A percentile compares a stretch with the other conserved stretches of the same genome.
Conservation (phyloP, 2,797 vertebrate species). For the Lutjanus argentimaculatus region DNA sequence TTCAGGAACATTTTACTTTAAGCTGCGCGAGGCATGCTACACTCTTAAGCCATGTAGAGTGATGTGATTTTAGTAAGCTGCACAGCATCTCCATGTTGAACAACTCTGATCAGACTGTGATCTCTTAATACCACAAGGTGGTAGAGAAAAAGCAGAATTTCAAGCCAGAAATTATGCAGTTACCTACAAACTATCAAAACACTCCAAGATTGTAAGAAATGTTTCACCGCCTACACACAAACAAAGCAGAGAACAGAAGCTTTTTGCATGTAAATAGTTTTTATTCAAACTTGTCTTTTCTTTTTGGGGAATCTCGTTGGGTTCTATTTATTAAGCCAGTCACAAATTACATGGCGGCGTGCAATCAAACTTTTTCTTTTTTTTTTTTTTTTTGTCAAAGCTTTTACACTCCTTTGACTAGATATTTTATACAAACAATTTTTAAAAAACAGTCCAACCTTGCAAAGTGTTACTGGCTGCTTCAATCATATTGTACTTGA, state of each 20-base stretch:
- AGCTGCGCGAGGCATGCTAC: not conserved
- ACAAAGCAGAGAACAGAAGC: not conserved
- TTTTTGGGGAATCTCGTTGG: not conserved
- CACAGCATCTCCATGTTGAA: slow-evolving; percentile 6
- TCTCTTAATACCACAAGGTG: not conserved
- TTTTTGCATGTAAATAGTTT: not conserved
- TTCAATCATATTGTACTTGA: not conserved
- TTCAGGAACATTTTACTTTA: not conserved
- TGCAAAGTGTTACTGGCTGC: not conserved
- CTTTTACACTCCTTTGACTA: not conserved
- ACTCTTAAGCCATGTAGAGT: slow-evolving; percentile 1
- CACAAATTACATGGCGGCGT: not conserved
- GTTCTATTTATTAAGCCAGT: too few relatives aligned
- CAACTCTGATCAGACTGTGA: slow-evolving; percentile 9
- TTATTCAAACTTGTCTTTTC: not conserved
- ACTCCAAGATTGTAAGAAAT: not conserved
- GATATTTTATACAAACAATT: not conserved
- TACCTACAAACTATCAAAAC: not conserved
- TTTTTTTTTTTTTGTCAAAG: not conserved
- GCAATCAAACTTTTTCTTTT: not conserved
- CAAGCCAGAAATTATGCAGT: not conserved
- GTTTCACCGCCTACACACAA: not conserved
- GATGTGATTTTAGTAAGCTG: slow-evolving; percentile 18
- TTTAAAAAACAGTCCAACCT: not conserved
- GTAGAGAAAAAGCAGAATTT: not conserved